Evolutionary conservation across 2,888 invertebrate species (phyloP).

Genomic region (Aspidiotus destructor): DNA sequence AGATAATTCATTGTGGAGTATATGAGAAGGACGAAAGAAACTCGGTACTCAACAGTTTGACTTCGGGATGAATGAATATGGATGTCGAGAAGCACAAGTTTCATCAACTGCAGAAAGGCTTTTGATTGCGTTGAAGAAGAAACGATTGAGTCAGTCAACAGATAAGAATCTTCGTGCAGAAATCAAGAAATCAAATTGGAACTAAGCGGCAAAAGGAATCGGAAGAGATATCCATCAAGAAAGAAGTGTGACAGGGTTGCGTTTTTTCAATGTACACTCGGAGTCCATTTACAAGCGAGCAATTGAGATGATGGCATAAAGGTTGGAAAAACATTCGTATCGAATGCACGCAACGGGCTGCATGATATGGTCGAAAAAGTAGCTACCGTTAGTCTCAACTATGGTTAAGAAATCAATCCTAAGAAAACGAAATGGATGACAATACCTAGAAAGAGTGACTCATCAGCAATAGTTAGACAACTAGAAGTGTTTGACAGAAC

Average conservation of each 20-base stretch:
- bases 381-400: neutral
- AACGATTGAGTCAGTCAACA: neutral
- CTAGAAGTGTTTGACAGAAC: neutral
- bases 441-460: neutral
- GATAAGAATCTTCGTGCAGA: neutral
- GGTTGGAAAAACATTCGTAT: neutral
- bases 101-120: neutral
- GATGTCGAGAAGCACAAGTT: neutral
- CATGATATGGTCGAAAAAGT: neutral
- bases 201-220: neutral
- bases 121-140: neutral
- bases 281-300: neutral
- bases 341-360: neutral
- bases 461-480: neutral
- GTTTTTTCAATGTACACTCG: neutral
- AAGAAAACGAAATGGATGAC: neutral
- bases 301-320: neutral
- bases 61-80: neutral
- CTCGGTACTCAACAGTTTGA: neutral
- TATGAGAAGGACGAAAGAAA: neutral
- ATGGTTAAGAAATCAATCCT: neutral
- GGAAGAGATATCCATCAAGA: neutral
- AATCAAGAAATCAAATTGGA: neutral
- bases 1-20: neutral
- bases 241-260: neutral